Conservation (phyloP, 1,140 invertebrate genomes). For the Paraescarpia echinospica region DNA sequence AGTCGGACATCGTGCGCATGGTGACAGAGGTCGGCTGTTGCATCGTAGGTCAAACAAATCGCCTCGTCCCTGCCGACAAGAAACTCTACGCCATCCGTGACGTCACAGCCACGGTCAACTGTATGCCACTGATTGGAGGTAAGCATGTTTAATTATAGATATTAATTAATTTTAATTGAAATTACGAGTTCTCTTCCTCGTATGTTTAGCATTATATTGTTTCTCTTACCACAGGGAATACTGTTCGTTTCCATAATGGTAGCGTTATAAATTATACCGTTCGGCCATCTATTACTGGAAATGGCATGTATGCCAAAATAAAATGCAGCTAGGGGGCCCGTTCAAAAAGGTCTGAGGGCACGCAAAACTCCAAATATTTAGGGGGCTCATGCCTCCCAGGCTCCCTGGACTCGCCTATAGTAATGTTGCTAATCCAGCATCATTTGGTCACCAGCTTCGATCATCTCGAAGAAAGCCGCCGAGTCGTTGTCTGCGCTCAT, state of each 20-base stretch:
- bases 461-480: constrained; percentile 68
- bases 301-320: neutral
- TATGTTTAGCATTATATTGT: too few relatives aligned
- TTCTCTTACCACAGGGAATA: too few relatives aligned
- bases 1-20: constrained; percentile 69
- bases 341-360: too few relatives aligned
- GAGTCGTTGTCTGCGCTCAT: constrained; percentile 62
- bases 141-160: too few relatives aligned
- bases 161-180: neutral
- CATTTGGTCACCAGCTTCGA: constrained; percentile 60
- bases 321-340: too few relatives aligned
- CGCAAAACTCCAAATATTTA: too few relatives aligned
- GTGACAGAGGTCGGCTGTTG: too few relatives aligned
- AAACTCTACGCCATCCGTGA: too few relatives aligned
- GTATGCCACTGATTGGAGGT: constrained; percentile 63
- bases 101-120: too few relatives aligned
- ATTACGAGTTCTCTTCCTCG: neutral
- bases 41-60: constrained; percentile 64
- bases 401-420: too few relatives aligned
- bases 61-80: too few relatives aligned
- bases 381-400: too few relatives aligned
- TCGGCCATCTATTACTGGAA: neutral
- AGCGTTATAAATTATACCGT: neutral
- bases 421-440: neutral
- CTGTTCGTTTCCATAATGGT: neutral